Percentiles rank a stretch among this genome's conserved stretches.
phyloP scores from a whole-genome alignment of 1,140 invertebrate species.

The Pinna nobilis region DNA sequence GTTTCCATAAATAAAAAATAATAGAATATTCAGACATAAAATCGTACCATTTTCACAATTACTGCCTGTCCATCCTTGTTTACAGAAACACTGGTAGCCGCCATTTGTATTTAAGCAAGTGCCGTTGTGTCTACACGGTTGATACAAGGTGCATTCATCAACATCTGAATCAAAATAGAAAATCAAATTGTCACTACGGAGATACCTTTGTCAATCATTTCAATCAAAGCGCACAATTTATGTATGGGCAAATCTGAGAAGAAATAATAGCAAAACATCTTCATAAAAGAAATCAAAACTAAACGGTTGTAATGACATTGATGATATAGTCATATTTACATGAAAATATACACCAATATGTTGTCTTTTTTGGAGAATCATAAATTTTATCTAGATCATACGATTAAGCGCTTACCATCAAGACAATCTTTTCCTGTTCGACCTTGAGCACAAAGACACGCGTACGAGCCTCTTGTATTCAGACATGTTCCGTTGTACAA shows the following conservation, averaged over 20 bases:
- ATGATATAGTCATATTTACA: too few relatives aligned
- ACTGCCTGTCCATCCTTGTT: constrained; percentile 2
- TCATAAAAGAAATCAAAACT: too few relatives aligned
- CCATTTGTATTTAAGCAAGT: constrained; percentile 24
- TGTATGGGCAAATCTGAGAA: too few relatives aligned
- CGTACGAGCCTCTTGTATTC: constrained; percentile 75
- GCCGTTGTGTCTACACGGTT: constrained; percentile 14
- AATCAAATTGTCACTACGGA: not conserved
- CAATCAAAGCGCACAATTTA: too few relatives aligned
- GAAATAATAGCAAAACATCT: too few relatives aligned
- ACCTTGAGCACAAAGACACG: constrained; percentile 78
- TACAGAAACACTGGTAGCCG: constrained; percentile 25
- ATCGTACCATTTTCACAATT: constrained; percentile 28
- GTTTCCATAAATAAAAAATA: not conserved
- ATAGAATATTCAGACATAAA: not conserved
- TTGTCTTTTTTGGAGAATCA: too few relatives aligned
- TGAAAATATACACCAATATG: too few relatives aligned
- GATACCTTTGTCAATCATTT: too few relatives aligned
- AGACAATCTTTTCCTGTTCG: constrained; percentile 78
- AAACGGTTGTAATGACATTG: too few relatives aligned
- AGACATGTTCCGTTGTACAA: constrained; percentile 90
- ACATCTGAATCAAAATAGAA: constrained; percentile 40
- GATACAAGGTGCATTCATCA: constrained; percentile 72
- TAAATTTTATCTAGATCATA: not conserved
- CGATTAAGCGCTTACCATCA: constrained; percentile 25